Evolutionary conservation across 2,888 invertebrate genomes (phyloP), one percentile per base, ranked within the genome.

Genomic region (Lycocerus yunnanus): DNA sequence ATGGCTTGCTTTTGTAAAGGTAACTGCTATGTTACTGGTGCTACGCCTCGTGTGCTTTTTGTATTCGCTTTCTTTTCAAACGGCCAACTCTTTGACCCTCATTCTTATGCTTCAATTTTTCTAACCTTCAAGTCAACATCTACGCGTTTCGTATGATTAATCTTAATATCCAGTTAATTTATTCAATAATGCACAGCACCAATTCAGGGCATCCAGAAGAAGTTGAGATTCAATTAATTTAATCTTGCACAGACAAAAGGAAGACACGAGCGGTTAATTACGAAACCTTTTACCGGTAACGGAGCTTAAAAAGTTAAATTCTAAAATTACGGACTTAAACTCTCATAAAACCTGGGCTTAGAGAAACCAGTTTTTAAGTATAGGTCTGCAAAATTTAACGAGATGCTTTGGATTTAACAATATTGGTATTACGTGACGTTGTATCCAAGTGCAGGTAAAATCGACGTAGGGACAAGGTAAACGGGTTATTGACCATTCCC

Each of bases 401-500:
- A 43, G 43, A 43, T 43, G n/a, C 13, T 43, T 43, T n/a, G 43
- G 43, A 43, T 43, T 43, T 43, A 43, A 43, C 43, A 43, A 43
- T 43, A 43, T 43, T n/a, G n/a, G 43, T 43, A 43, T n/a, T 43
- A 43, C 43, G 43, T 43, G 43, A 43, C 43, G n/a, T 43, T 43
- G 43, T 43, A 43, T 43, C 43, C 43, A 43, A 43, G 43, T 43
- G 43, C 43, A 43, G 43, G 43, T 43, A 43, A 43, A 43, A 43
- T 43, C 43, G n/a, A 43, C 43, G 5, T 43, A 43, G 43, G 43
- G 61, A 18, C 16, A 18, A 63, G 61, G 61, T 11, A 63, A 63
- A 63, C 61, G 61, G 61, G 61, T 63, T 63, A 63, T 63, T 63
- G 61, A 63, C 61, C 61, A 63, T 63, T 63, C 13, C 13, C 13